These are phyloP conservation scores for Drosophila demipolita DNA, from an alignment of 2,888 invertebrate species.

Conservation along the genomic window DNA sequence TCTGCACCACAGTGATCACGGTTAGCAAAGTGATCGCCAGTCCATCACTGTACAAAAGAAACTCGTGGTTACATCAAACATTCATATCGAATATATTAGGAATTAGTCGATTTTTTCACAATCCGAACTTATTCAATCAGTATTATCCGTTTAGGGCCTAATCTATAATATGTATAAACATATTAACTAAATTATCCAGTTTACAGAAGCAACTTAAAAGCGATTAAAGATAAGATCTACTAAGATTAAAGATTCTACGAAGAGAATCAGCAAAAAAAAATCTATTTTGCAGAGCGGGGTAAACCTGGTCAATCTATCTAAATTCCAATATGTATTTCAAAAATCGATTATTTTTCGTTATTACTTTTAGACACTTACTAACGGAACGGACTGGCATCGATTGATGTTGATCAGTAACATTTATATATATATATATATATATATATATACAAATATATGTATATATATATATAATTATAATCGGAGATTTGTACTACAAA, in stretches of 20 bases:
- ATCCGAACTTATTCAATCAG: background rate
- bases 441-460: background rate
- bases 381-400: background rate
- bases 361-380: background rate
- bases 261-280: background rate
- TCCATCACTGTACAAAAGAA: background rate
- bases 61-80: background rate
- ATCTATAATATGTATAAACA: background rate
- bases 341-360: background rate
- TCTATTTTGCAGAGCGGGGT: background rate
- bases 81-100: background rate
- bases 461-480: background rate
- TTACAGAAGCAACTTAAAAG: background rate
- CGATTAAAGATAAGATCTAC: background rate
- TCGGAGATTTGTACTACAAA: background rate
- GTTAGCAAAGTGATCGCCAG: slow-evolving; percentile 14
- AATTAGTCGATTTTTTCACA: background rate
- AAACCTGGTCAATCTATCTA: background rate
- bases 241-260: background rate
- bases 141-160: slow-evolving; percentile 4
- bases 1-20: background rate
- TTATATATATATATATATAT: background rate
- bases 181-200: background rate
- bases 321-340: background rate
- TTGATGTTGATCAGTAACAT: background rate